These are phyloP conservation scores for Augochlora pura DNA, from an alignment of 1,140 invertebrate genomes.

Conservation along the genomic window DNA sequence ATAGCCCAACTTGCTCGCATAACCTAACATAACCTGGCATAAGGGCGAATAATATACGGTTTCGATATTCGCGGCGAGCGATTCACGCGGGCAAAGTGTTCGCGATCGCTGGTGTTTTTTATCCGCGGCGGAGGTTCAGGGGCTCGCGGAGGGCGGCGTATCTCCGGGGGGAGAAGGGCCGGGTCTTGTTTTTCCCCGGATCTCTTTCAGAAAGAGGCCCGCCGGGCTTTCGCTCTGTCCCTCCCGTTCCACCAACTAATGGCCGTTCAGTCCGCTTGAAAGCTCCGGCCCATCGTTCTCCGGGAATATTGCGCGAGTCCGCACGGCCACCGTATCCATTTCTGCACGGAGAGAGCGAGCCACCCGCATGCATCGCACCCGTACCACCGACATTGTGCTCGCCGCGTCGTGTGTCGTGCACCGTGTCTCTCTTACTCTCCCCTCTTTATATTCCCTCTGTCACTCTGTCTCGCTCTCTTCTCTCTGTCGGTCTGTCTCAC, in stretches of 20 bases:
- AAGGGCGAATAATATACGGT: too few relatives aligned
- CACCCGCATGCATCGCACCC: too few relatives aligned
- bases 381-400: too few relatives aligned
- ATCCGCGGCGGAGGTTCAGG: not conserved
- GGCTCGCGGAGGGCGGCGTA: not conserved
- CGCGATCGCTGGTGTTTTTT: conserved; percentile 26
- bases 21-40: too few relatives aligned
- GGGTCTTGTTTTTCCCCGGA: conserved; percentile 43
- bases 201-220: conserved; percentile 45
- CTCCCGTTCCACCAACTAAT: conserved; percentile 49
- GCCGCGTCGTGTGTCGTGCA: too few relatives aligned
- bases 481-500: too few relatives aligned
- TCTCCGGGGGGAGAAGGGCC: not conserved
- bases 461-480: too few relatives aligned
- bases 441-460: too few relatives aligned
- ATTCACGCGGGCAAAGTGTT: conserved; percentile 21
- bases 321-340: conserved; percentile 25
- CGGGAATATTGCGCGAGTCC: conserved; percentile 19
- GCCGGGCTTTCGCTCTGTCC: conserved; percentile 44
- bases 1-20: not conserved
- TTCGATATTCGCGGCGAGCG: conserved; percentile 27
- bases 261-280: conserved; percentile 56
- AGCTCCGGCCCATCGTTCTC: conserved; percentile 39
- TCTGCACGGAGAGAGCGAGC: not conserved
- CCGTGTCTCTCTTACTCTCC: too few relatives aligned